Base-by-base conservation (phyloP, 2,888 invertebrate genomes). In the Lissonota sp. region DNA sequence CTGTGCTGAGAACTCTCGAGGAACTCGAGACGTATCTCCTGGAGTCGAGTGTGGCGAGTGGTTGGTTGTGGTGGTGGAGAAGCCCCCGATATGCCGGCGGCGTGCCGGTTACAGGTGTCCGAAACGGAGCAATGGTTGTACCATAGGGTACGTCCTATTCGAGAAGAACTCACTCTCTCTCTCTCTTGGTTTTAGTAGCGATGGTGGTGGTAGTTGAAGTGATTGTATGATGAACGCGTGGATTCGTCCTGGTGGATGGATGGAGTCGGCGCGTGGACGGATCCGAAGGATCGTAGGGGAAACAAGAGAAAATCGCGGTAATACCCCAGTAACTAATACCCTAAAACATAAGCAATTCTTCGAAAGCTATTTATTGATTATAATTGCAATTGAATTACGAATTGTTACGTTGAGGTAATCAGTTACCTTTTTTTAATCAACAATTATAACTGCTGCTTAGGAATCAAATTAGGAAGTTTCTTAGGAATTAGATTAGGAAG, bases 61-160 rank as follows among this genome's bases (percentile, higher is more conserved):
- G 49, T 53, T 60, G 69, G 40, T 57, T 40, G 49, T 73, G 62
- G 58, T 67, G 66, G 72, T 62, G 58, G 78, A 64, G 74, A 49
- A 58, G 63, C 73, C 62, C 66, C 42, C 63, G 62, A 58, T 67
- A 64, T 67, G 84, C 86, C 85, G 87, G 86, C 87, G 88, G 89
- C 86, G 87, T 87, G 88, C 86, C 86, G 89, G 88, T 91, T 90
- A 91, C 91, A 91, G 91, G 91, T 91, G 91, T 91, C 88, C 87
- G 89, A 88, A 83, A 82, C 86, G 87, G 83, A 86, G 84, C 86
- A 72, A 63, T 53, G 16, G 5, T 16, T 53, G 64, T 60, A 76
- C 66, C 46, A 76, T 44, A 72, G 77, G 73, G 14, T 39, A 72
- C 64, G 64, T 78, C 64, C 66, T 66, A 60, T 58, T 60, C 66